These are phyloP conservation scores for Steromphala cineraria DNA, from an alignment of 2,888 invertebrate species.

Conservation along the genomic window DNA sequence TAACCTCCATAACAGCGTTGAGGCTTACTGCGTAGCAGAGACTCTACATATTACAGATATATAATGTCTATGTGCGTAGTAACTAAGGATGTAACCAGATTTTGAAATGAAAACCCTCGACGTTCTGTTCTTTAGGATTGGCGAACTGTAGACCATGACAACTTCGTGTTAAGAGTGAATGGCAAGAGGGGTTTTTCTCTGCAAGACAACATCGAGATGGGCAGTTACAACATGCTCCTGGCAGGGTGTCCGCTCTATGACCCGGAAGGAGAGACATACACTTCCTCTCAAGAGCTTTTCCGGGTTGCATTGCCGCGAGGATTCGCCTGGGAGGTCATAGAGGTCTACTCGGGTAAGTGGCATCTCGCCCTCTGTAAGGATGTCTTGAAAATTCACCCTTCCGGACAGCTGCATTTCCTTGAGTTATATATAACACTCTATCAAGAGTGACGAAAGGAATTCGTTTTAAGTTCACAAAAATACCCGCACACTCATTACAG, in stretches of 20 bases:
- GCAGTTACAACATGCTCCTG: constrained; percentile 67
- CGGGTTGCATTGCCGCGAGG: constrained; percentile 43
- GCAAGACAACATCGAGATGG: constrained; percentile 45
- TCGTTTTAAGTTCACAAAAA: no score
- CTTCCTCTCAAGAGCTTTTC: constrained; percentile 54
- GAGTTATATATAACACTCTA: no score
- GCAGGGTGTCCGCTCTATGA: constrained; percentile 57
- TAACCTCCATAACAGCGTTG: no score
- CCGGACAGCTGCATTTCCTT: no score
- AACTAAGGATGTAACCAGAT: no score
- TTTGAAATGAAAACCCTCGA: no score
- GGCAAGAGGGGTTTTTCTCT: constrained; percentile 39
- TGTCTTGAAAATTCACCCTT: no score
- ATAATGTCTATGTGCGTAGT: no score
- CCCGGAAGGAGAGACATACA: constrained; percentile 42
- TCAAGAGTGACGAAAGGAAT: no score
- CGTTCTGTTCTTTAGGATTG: constrained; percentile 34
- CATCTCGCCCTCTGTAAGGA: not conserved
- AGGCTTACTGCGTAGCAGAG: no score
- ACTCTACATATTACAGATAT: no score
- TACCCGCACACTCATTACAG: no score
- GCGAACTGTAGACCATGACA: constrained; percentile 36
- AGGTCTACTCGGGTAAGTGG: constrained; percentile 25
- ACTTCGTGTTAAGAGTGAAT: constrained; percentile 45
- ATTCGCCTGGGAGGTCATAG: constrained; percentile 59